Percentiles rank a stretch among this genome's conserved stretches.
These are phyloP conservation scores for Pedionomus torquatus DNA, from an alignment of 2,113 vertebrate genomes.

Conservation along the genomic window DNA sequence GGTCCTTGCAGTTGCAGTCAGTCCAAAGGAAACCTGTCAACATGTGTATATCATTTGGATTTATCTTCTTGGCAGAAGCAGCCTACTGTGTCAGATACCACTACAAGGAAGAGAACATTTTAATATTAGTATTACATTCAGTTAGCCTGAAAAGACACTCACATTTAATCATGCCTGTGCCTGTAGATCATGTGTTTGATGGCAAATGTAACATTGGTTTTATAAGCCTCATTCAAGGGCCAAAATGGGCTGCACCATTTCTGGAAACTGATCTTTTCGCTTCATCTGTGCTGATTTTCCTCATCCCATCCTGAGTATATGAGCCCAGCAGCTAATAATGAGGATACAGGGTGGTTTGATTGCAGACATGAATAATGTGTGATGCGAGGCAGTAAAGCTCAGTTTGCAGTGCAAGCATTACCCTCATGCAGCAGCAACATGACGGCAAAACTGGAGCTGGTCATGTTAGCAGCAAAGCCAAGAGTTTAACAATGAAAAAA, in stretches of 20 bases:
- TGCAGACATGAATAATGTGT: background rate
- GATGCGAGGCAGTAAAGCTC: background rate
- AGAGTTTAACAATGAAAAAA: background rate
- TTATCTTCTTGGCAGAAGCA: background rate
- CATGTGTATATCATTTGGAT: background rate
- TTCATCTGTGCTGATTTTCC: background rate
- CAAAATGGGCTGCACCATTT: background rate
- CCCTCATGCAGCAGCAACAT: background rate
- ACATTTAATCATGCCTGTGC: background rate
- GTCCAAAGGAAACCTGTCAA: background rate
- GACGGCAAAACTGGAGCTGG: background rate
- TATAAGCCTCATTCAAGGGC: background rate
- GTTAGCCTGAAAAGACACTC: background rate
- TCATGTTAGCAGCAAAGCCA: background rate
- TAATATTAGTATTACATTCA: background rate
- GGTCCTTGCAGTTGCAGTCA: background rate
- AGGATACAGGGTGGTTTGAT: background rate
- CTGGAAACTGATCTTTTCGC: background rate
- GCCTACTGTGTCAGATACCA: background rate
- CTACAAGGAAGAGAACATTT: background rate
- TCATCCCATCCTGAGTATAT: background rate
- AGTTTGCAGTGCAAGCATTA: background rate
- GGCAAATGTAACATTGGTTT: background rate
- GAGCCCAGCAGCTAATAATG: rapidly evolving
- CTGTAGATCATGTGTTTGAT: background rate